Conservation (phyloP, 1,140 invertebrate genomes). For the Nebria ingens region DNA sequence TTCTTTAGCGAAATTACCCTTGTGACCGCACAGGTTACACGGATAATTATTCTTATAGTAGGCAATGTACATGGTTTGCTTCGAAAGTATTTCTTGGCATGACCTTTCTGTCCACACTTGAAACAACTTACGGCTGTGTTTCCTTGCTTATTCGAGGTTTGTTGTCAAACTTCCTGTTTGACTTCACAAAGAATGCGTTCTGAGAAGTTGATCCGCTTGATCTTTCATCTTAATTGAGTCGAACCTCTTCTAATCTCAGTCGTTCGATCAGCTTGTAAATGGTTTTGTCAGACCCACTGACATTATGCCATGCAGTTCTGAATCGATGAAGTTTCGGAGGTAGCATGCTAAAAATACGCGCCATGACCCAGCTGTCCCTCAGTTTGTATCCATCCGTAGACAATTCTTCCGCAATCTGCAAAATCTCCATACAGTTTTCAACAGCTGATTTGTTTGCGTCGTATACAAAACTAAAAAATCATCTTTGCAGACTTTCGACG, state of each 20-base stretch:
- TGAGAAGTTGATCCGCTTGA: slow-evolving; percentile 1
- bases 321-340: slow-evolving; percentile 20
- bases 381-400: slow-evolving; percentile 15
- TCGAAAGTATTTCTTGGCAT: not conserved
- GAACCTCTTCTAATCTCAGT: slow-evolving; percentile 17
- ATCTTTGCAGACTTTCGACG: slow-evolving; percentile 17
- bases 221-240: slow-evolving; percentile 14
- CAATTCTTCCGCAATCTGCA: slow-evolving; percentile 16
- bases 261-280: slow-evolving; percentile 16
- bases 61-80: slow-evolving; percentile 12
- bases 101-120: not conserved
- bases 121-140: not conserved
- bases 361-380: slow-evolving; percentile 19
- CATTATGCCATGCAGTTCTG: slow-evolving; percentile 20
- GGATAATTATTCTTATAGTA: slow-evolving; percentile 21
- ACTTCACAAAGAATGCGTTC: not conserved
- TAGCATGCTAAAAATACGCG: slow-evolving; percentile 18
- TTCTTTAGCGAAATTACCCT: slow-evolving; percentile 14
- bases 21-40: slow-evolving; percentile 18
- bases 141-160: not conserved
- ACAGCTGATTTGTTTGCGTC: slow-evolving; percentile 17
- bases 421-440: slow-evolving; percentile 20
- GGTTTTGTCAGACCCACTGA: slow-evolving; percentile 12
- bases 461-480: slow-evolving; percentile 20
- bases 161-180: not conserved